Percentiles rank a stretch among this genome's conserved stretches.
Conservation (phyloP, 37 sponge, comb jelly and placozoan genomes). For the Corticium candelabrum region DNA sequence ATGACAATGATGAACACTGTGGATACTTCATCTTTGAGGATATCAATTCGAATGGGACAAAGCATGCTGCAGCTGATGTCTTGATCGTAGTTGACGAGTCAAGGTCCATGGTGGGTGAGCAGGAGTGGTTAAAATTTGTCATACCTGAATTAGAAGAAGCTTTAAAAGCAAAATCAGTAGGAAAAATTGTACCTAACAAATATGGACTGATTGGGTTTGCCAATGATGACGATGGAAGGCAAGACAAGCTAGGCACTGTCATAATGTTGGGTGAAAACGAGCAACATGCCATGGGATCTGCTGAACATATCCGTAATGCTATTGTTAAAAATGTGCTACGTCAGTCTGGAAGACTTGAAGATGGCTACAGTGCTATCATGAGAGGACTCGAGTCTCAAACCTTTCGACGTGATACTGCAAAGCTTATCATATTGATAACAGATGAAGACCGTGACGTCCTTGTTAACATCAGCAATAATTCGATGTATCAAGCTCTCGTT, state of each 20-base stretch:
- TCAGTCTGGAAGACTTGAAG: conserved; percentile 44
- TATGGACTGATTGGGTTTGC: conserved; percentile 72
- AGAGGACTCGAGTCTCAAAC: conserved; percentile 21
- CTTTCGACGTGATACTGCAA: conserved; percentile 31
- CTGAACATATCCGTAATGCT: not conserved
- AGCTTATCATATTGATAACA: conserved; percentile 48
- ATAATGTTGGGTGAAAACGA: not conserved
- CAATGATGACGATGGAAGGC: not conserved
- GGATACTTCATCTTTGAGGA: no score
- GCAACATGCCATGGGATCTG: not conserved
- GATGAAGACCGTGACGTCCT: conserved; percentile 59
- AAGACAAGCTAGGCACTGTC: not conserved
- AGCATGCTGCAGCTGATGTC: no score
- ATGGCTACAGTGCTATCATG: conserved; percentile 65
- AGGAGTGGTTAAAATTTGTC: conserved; percentile 47
- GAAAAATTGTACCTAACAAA: conserved; percentile 36
- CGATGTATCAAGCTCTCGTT: conserved; percentile 7
- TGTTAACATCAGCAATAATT: not conserved
- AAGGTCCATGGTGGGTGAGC: conserved; percentile 59
- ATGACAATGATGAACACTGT: no score
- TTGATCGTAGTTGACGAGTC: conserved; percentile 81
- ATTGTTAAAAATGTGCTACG: conserved; percentile 13
- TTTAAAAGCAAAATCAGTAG: conserved; percentile 36
- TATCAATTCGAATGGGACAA: no score
- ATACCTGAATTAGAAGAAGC: conserved; percentile 18